A percentile compares a stretch with the other conserved stretches of the same genome.
Conservation (phyloP, 2,888 invertebrate genomes). For the Halictus ligatus region DNA sequence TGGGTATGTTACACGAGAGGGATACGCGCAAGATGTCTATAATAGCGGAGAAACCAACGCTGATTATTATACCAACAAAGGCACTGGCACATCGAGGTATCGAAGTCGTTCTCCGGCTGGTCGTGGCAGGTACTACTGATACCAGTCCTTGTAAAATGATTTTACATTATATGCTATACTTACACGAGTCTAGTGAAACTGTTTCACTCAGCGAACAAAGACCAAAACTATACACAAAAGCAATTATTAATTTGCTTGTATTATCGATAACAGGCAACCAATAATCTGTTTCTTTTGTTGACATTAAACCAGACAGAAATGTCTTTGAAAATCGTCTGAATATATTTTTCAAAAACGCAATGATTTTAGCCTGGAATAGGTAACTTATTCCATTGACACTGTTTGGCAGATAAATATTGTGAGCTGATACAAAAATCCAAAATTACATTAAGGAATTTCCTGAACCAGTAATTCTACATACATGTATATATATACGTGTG, state of each 20-base stretch:
- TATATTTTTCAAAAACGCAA: not conserved
- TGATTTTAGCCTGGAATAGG: not conserved
- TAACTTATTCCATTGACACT: constrained; percentile 5
- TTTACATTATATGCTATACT: constrained; percentile 52
- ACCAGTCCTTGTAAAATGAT: constrained; percentile 73
- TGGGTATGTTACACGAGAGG: constrained; percentile 82
- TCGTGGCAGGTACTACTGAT: constrained; percentile 85
- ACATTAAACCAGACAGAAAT: not conserved
- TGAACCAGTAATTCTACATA: not conserved
- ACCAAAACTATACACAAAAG: constrained; percentile 21
- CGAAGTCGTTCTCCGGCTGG: constrained; percentile 85
- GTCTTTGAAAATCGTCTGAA: not conserved
- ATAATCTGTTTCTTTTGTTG: not conserved
- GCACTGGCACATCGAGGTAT: constrained; percentile 85
- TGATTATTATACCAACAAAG: constrained; percentile 82
- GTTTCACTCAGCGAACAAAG: not conserved
- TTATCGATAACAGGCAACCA: constrained; percentile 4
- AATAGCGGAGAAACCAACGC: constrained; percentile 77
- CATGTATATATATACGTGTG: not conserved
- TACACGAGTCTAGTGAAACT: constrained; percentile 35
- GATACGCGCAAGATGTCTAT: constrained; percentile 81
- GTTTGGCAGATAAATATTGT: constrained; percentile 10
- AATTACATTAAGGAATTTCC: constrained; percentile 22
- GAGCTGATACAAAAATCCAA: constrained; percentile 3
- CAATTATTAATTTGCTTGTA: constrained; percentile 18